Base-by-base conservation (phyloP, 1,140 invertebrate species). In the Magallana angulata region DNA sequence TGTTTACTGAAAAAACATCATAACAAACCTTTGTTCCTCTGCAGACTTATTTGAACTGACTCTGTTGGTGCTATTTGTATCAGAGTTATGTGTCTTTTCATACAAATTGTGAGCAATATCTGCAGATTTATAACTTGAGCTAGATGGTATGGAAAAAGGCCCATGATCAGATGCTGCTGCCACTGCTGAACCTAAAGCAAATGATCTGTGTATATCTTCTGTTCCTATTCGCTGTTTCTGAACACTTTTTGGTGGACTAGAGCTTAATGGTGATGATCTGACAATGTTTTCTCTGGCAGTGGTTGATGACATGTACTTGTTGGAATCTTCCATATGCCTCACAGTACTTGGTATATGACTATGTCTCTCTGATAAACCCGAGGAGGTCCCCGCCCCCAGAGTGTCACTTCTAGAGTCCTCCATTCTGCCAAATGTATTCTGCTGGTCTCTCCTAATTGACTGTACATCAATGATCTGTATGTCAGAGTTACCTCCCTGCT, bases 111-210 rank as follows among this genome's bases (percentile, higher is more conserved):
- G 18, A 8, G 30, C 68, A 36, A 76, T 8, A 30, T 76, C 68
- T 12, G 14, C 18, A 30, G 68, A 11, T 30, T 76, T 18, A 76
- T 30, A 11, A 30, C 7, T 76, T 18, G 68, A 76, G 24, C 24
- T 9, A 1, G 68, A 30, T 3, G 24, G 24, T 30, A 76, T 8
- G 36, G 68, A 30, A 30, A 76, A 9, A 36, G 68, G 36, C 24
- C 68, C 36, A 9, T 18, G 24, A 11, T 24, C 68, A 30, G 68
- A 30, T 30, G 68, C 24, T 48, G 36, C 36, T 48, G 36, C 36
- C 24, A 24, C 24, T 7, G 68, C 68, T 76, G 68, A 76, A 24
- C 68, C 68, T 76, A 76, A 24, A 76, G 68, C 68, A 76, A 76
- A 76, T 5, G 68, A 30, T 24, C 68, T 36, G 68, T 30, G 11